Percentiles rank a stretch among this genome's conserved stretches.
Conservation (phyloP, 2,797 vertebrate species). For the Coracias cyanogaster region DNA sequence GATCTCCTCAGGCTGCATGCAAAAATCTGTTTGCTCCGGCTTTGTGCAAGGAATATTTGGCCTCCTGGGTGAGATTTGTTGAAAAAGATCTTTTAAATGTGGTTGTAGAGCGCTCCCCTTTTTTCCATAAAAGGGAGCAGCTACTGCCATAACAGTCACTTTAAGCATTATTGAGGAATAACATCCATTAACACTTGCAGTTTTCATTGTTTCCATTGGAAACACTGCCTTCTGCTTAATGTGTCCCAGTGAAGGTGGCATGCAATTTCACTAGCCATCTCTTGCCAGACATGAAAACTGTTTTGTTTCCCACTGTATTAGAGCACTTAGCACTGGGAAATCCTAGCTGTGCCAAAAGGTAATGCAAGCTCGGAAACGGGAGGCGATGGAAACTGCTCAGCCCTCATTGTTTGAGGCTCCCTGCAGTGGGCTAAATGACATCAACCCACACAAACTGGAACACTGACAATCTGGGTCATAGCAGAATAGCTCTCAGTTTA, state of each 20-base stretch:
- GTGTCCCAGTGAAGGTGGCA: conserved; percentile 66
- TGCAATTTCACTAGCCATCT: conserved; percentile 66
- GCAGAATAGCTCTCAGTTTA: conserved; percentile 66
- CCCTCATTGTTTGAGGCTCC: conserved; percentile 67
- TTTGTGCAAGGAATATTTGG: conserved; percentile 28
- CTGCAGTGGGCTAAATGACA: conserved; percentile 76
- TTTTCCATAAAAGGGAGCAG: conserved; percentile 57
- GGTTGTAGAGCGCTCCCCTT: conserved; percentile 3
- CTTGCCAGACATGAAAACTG: conserved; percentile 68
- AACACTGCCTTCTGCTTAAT: conserved; percentile 71
- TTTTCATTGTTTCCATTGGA: conserved; percentile 68
- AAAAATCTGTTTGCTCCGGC: conserved; percentile 28
- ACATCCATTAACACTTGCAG: conserved; percentile 61
- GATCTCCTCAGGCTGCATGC: background rate
- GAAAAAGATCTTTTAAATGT: conserved; percentile 41
- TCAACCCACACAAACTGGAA: conserved; percentile 62
- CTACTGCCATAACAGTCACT: conserved; percentile 51
- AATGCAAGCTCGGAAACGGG: conserved; percentile 67
- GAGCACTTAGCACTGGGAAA: conserved; percentile 75
- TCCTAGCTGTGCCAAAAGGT: conserved; percentile 78
- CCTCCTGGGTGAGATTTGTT: conserved; percentile 32
- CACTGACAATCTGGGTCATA: conserved; percentile 73
- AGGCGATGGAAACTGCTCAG: conserved; percentile 64
- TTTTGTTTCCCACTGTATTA: conserved; percentile 68
- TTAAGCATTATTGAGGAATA: conserved; percentile 66